Conservation (phyloP, 2,797 vertebrate species). For the Miichthys miiuy region DNA sequence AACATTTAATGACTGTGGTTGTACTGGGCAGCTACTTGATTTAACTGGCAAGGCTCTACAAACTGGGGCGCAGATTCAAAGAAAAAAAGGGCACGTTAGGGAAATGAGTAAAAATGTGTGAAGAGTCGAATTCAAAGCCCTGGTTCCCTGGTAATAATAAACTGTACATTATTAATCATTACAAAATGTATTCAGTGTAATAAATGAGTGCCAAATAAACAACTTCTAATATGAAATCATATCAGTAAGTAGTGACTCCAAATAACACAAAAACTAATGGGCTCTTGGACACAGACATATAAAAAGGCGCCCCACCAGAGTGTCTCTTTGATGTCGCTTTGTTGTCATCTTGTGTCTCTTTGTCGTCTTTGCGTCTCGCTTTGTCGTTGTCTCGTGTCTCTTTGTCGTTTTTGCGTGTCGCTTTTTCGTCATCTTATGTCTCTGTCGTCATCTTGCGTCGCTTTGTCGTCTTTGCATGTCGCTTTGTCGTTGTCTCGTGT, state of each 20-base stretch:
- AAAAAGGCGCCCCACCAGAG: too few species aligned
- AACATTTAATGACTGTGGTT: background rate
- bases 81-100: background rate
- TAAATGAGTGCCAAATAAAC: background rate
- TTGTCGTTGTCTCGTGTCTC: too few species aligned
- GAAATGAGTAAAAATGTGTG: background rate
- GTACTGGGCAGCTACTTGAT: background rate
- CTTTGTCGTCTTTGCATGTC: too few species aligned
- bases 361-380: too few species aligned
- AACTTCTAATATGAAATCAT: background rate
- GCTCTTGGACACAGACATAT: too few species aligned
- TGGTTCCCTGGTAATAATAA: background rate
- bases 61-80: background rate
- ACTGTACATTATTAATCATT: background rate
- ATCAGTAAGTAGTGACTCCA: background rate
- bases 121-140: background rate
- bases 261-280: too few species aligned
- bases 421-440: too few species aligned
- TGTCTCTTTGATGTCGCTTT: too few species aligned
- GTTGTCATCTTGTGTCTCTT: too few species aligned
- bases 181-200: background rate
- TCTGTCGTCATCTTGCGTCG: too few species aligned
- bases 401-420: too few species aligned
- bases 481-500: too few species aligned
- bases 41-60: background rate